phyloP scores from a whole-genome alignment of 2,888 invertebrate genomes.

The Eupithecia pulchellata region DNA sequence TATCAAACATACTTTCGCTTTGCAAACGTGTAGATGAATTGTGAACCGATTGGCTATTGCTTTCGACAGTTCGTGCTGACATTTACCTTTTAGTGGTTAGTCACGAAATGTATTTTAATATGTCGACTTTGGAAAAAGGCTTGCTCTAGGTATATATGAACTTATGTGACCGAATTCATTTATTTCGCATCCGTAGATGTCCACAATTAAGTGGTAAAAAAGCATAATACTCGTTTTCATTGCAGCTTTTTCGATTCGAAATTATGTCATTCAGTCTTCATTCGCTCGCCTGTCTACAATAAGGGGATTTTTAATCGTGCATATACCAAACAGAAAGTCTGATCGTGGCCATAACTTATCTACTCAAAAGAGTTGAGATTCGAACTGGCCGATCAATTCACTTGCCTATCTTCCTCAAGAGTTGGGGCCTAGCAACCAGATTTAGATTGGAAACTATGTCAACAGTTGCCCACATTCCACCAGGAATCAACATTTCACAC shows the following conservation, averaged over 20 bases:
- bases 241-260: too few species aligned
- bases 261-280: too few species aligned
- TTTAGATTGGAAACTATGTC: neutral
- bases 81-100: constrained; percentile 20
- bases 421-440: neutral
- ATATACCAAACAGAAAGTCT: too few species aligned
- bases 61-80: constrained; percentile 16
- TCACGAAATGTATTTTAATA: constrained; percentile 22
- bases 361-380: neutral
- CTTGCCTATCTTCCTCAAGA: neutral
- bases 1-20: constrained; percentile 10
- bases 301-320: too few species aligned
- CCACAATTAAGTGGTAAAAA: too few species aligned
- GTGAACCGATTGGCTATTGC: constrained; percentile 7
- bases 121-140: neutral
- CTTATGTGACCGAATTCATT: neutral
- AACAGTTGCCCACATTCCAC: constrained; percentile 18
- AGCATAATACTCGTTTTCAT: too few species aligned
- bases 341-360: too few species aligned
- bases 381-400: neutral
- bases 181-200: too few species aligned
- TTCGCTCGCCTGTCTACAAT: too few species aligned
- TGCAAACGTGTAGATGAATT: constrained; percentile 1
- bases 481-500: constrained; percentile 33
- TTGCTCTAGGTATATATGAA: too few species aligned